A percentile compares a stretch with the other conserved stretches of the same genome.
Conservation (phyloP, 2,797 vertebrate species). For the Macroramphosus scolopax region DNA sequence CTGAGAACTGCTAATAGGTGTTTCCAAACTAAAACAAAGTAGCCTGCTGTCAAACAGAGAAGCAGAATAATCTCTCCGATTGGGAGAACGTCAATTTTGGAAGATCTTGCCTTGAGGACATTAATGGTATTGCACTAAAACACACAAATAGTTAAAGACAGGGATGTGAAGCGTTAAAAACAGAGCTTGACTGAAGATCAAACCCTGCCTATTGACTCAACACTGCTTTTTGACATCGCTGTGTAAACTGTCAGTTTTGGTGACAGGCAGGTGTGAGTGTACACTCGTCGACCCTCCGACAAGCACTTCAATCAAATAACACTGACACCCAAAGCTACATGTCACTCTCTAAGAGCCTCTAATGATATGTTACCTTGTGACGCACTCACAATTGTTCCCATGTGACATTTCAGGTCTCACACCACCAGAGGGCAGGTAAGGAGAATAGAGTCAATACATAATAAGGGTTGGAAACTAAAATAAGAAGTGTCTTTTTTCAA, state of each 20-base stretch:
- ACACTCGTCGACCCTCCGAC: not conserved
- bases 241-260: not conserved
- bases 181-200: not conserved
- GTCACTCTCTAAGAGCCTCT: not conserved
- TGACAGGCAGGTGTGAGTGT: not conserved
- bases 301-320: not conserved
- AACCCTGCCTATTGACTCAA: not conserved
- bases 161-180: too few species aligned
- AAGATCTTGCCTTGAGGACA: not conserved
- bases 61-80: too few species aligned
- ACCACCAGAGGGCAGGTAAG: conserved; percentile 10
- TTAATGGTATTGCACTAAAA: not conserved
- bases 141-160: too few species aligned
- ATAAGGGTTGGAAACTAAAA: conserved; percentile 8
- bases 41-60: too few species aligned
- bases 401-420: not conserved
- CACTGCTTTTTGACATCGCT: not conserved
- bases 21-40: too few species aligned
- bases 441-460: conserved; percentile 3
- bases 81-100: too few species aligned
- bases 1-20: too few species aligned
- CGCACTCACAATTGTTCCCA: conserved; percentile 11
- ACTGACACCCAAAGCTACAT: conserved; percentile 1
- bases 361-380: conserved; percentile 4
- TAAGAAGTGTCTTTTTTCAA: conserved; percentile 13